Conservation (phyloP, 2,888 invertebrate genomes). For the Subacronicta megacephala region DNA sequence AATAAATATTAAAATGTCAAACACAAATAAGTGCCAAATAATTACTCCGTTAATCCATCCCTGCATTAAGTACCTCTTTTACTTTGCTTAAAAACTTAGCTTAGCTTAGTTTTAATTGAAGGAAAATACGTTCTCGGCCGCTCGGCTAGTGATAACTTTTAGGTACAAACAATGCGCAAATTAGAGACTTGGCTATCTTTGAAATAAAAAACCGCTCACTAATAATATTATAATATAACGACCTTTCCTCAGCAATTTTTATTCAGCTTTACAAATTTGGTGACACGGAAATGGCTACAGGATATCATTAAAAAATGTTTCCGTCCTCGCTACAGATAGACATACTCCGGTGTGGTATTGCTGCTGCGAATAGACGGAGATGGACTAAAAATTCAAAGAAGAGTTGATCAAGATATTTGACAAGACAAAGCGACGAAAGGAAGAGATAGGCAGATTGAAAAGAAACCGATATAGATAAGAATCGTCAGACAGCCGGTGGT, state of each 20-base stretch:
- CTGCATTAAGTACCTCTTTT: background rate
- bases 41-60: background rate
- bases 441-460: too few relatives aligned
- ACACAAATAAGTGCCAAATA: too few relatives aligned
- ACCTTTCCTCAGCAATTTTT: conserved; percentile 4
- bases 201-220: too few relatives aligned
- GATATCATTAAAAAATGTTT: conserved; percentile 21
- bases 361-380: too few relatives aligned
- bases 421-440: too few relatives aligned
- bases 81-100: background rate
- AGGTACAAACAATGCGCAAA: background rate
- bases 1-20: too few relatives aligned
- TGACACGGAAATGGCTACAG: background rate
- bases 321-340: background rate
- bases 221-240: background rate
- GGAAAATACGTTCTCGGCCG: too few relatives aligned
- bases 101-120: background rate
- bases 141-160: background rate
- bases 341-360: background rate
- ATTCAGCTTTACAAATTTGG: conserved; percentile 3
- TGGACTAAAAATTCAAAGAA: too few relatives aligned
- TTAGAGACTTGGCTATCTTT: background rate
- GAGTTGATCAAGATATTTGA: too few relatives aligned
- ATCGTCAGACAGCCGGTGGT: too few relatives aligned
- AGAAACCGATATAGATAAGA: too few relatives aligned